Base-by-base conservation (phyloP, 2,113 vertebrate genomes). In the Lepisosteus oculatus region DNA sequence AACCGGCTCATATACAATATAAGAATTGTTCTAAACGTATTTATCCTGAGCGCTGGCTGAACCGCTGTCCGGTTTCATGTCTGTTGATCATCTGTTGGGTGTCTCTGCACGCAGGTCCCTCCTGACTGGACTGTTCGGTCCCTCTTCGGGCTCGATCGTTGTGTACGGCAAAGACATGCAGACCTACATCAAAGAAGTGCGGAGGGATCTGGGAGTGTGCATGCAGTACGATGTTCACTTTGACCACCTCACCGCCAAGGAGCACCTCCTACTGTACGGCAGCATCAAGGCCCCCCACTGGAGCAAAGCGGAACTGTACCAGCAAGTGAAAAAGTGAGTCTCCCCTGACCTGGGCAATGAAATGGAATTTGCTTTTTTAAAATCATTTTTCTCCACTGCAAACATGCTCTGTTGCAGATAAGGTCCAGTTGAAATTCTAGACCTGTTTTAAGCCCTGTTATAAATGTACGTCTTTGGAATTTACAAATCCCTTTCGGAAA, bases 201-300 rank as follows among this genome's bases (percentile, higher is more conserved):
- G 95, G 69, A 93, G 88, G 79, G 93, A 90, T 63, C 93, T 99
- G 78, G 97, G 97, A 0, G 95, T 99, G 68, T 99, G 97, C 80
- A 98, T 99, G 97, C 97, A 99, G 74, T 97, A 99, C 1, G 93
- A 99, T 0, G 96, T 99, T 70, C 88, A 96, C 68, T 99, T 99
- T 72, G 91, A 95, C 73, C 94, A 97, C 76, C 95, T 99, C 75
- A 99, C 95, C 51, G 88, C 93, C 9, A 94, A 96, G 74, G 97
- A 99, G 43, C 97, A 99, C 78, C 89, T 99, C 45, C 84, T 97
- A 73, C 86, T 99, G 2, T 99, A 99, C 0, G 95, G 95, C 13
- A 93, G 95, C 84, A 95, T 98, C 83, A 99, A 99, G 78, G 93
- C 95, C 43, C 96, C 95, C 13, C 92, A 94, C 3, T 99, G 95